Evolutionary conservation across 1,140 invertebrate genomes (phyloP), one percentile per base, ranked within the genome.

Genomic region (Venustaconcha ellipsiformis): DNA sequence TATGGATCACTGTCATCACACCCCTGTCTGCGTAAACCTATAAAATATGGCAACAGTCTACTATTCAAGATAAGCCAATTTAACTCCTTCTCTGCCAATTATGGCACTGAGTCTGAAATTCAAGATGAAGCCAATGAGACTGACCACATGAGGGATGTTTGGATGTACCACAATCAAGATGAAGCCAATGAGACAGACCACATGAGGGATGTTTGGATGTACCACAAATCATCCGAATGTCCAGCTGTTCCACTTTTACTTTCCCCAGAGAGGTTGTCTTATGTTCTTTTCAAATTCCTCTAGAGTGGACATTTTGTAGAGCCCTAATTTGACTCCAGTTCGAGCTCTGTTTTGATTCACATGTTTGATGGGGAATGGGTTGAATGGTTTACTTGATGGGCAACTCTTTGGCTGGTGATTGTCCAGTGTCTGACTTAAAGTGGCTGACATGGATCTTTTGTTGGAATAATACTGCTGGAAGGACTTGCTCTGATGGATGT

Each of bases 291-390:
- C 75, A 67, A 58, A 76, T 70, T 76, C 68, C 57, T 82, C 70
- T 15, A 82, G 60, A 23, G 81, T 83, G 12, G 82, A 82, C 15
- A 75, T 70, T 23, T 76, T 82, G 75, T 88, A 88, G 26, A 88
- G 78, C 5, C 87, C 87, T 8, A 88, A 74, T 66, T 85, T 86
- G 0, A 88, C 70, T 26, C 86, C 86, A 66, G 84, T 85, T 26
- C 81, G 79, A 0, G 82, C 81, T 26, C 85, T 64, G 66, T 84
- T 82, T 55, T 78, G 74, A 75, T 83, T 87, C 64, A 84, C 60
- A 23, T 85, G 81, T 68, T 82, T 80, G 17, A 79, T 74, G 12
- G 86, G 85, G 67, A 87, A 87, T 12, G 87, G 85, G 67, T 86
- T 86, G 67, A 86, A 87, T 3, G 78, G 69, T 68, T 80, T 81